These are phyloP conservation scores for Epinephelus coioides DNA, from an alignment of 2,797 vertebrate species.

Conservation along the genomic window DNA sequence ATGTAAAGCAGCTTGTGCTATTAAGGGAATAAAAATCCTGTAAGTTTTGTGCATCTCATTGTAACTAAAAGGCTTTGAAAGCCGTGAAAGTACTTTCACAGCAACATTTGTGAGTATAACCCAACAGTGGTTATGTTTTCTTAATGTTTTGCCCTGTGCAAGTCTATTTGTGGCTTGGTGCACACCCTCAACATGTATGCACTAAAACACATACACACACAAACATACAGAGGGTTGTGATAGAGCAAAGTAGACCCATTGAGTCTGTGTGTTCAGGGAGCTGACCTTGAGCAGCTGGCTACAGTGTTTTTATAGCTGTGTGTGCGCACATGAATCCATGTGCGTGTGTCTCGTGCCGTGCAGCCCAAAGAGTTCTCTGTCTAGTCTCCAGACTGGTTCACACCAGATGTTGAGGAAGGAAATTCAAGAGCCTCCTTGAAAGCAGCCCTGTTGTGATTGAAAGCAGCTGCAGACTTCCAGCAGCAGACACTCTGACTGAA, in stretches of 20 bases:
- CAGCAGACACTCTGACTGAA: constrained; percentile 43
- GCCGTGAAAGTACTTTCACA: not conserved
- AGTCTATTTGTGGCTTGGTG: constrained; percentile 12
- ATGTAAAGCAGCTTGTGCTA: not conserved
- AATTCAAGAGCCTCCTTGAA: constrained; percentile 60
- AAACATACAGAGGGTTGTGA: constrained; percentile 40
- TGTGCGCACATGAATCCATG: constrained; percentile 21
- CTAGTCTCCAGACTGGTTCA: constrained; percentile 49
- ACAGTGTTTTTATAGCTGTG: constrained; percentile 69
- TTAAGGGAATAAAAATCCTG: not conserved
- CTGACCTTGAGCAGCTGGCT: constrained; percentile 73
- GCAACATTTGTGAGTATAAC: not conserved
- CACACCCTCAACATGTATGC: constrained; percentile 33
- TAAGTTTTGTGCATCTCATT: not conserved
- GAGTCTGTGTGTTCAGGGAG: constrained; percentile 70
- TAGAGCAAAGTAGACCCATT: constrained; percentile 44
- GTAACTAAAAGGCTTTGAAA: not conserved
- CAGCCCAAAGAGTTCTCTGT: constrained; percentile 60
- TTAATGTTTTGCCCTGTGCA: constrained; percentile 9
- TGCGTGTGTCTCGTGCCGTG: constrained; percentile 26
- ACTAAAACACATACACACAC: constrained; percentile 18
- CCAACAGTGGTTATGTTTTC: not conserved
- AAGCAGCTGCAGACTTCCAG: constrained; percentile 59
- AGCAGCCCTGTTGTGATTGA: constrained; percentile 56
- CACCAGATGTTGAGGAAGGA: constrained; percentile 74